These are phyloP conservation scores for Pachycephala philippinensis DNA, from an alignment of 2,113 vertebrate species.

Conservation along the genomic window DNA sequence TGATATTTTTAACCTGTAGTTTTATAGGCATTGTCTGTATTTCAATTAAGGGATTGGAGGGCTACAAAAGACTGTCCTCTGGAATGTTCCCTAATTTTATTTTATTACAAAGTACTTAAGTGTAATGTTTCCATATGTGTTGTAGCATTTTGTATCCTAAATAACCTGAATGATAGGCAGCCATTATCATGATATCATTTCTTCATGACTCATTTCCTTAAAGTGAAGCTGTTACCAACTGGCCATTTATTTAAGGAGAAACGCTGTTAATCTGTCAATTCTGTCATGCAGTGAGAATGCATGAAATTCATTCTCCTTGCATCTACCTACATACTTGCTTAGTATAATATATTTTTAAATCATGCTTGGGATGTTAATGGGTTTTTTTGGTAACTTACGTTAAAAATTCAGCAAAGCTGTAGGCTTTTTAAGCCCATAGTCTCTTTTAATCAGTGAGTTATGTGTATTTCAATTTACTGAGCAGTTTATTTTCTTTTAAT, in stretches of 20 bases:
- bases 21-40: background rate
- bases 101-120: background rate
- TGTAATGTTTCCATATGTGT: background rate
- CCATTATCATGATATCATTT: background rate
- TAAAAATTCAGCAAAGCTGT: background rate
- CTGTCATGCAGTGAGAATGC: background rate
- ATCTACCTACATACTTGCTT: background rate
- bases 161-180: background rate
- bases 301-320: background rate
- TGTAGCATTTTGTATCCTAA: background rate
- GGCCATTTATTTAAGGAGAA: background rate
- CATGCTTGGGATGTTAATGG: background rate
- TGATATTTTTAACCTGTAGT: background rate
- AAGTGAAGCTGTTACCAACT: background rate
- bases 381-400: background rate
- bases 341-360: background rate
- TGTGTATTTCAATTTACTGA: background rate
- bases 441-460: background rate
- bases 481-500: background rate
- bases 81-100: background rate
- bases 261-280: background rate
- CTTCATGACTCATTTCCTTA: constrained; percentile 1
- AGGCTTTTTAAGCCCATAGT: background rate
- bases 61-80: background rate
- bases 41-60: background rate